phyloP scores from a whole-genome alignment of 2,797 vertebrate species.

The Enteromius trimaculatus region DNA sequence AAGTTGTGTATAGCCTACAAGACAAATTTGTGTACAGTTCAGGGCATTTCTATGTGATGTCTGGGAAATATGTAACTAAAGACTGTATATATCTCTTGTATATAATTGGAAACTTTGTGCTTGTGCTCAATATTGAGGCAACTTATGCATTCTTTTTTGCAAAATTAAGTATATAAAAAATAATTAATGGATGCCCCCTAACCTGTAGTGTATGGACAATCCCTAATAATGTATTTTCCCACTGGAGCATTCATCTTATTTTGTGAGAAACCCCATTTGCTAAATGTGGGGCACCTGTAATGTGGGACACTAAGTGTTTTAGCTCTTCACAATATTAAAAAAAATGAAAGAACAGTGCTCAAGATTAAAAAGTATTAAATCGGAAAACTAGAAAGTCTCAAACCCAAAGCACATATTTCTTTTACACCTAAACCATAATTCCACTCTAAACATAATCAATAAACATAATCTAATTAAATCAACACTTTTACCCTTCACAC shows the following conservation, averaged over 20 bases:
- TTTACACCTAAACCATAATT: no score
- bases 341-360: background rate
- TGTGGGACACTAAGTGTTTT: background rate
- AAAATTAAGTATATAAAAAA: background rate
- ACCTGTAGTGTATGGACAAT: no score
- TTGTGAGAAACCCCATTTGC: background rate
- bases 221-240: no score
- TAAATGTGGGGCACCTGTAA: no score
- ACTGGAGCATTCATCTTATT: background rate
- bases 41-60: background rate
- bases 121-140: background rate
- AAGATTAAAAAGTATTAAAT: background rate
- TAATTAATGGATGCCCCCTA: no score
- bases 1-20: no score
- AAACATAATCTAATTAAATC: no score
- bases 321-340: background rate
- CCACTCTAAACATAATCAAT: no score
- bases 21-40: background rate
- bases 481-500: no score
- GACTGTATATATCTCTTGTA: background rate
- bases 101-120: background rate
- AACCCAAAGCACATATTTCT: background rate
- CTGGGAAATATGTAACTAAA: background rate
- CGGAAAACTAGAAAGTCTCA: background rate
- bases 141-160: background rate